phyloP scores from a whole-genome alignment of 1,140 invertebrate species.

The Bombus pascuorum region DNA sequence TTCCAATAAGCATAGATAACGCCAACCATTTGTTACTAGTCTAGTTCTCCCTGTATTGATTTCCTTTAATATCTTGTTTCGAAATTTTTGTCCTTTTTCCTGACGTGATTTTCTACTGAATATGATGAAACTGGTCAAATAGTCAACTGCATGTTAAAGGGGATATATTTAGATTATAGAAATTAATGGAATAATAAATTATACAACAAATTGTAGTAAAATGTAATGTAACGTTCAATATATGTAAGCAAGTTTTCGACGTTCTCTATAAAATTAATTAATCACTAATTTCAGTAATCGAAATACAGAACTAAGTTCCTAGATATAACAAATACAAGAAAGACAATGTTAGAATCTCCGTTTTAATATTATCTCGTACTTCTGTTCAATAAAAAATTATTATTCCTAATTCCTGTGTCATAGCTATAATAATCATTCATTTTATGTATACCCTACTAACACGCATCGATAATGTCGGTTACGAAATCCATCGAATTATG shows the following conservation, averaged over 20 bases:
- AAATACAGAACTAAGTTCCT: too few relatives aligned
- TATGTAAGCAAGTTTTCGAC: too few relatives aligned
- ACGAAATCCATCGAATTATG: background rate
- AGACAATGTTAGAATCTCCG: too few relatives aligned
- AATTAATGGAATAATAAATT: background rate
- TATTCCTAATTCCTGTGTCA: too few relatives aligned
- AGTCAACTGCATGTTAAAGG: too few relatives aligned
- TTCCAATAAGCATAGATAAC: slow-evolving; percentile 12
- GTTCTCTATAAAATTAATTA: too few relatives aligned
- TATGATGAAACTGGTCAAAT: too few relatives aligned
- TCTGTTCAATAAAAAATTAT: background rate
- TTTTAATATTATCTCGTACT: too few relatives aligned
- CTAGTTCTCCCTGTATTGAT: background rate
- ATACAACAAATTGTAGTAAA: too few relatives aligned
- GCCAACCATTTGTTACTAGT: background rate
- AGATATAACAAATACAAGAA: too few relatives aligned
- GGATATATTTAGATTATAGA: background rate
- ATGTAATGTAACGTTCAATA: too few relatives aligned
- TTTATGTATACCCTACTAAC: background rate
- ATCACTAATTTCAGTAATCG: too few relatives aligned
- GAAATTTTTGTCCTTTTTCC: background rate
- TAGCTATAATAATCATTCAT: background rate
- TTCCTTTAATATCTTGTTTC: background rate
- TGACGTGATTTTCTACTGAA: background rate
- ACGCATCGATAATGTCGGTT: background rate